phyloP scores from a whole-genome alignment of 2,113 vertebrate species.

The Cheirogaleus medius region DNA sequence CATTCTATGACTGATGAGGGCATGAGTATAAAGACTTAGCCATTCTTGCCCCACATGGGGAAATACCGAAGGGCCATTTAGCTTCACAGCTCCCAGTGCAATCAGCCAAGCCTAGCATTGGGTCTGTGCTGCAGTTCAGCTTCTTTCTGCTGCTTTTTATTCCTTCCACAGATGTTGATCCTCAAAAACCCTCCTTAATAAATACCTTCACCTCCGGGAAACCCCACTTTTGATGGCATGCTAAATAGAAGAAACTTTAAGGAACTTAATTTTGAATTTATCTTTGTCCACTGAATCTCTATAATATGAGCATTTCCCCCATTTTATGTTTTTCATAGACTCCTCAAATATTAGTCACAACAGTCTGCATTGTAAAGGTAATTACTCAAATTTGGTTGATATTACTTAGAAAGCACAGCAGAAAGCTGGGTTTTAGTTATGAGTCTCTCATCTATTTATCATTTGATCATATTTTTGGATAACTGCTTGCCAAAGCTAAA shows the following conservation, averaged over 20 bases:
- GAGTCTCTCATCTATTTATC: conserved; percentile 74
- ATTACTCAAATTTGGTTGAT: conserved; percentile 73
- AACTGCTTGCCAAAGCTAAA: conserved; percentile 80
- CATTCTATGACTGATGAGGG: background rate
- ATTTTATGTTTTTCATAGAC: conserved; percentile 35
- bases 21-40: background rate
- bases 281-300: background rate
- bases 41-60: background rate
- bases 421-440: conserved; percentile 67
- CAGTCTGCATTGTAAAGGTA: conserved; percentile 74
- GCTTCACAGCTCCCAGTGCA: background rate
- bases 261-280: background rate
- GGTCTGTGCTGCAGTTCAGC: background rate
- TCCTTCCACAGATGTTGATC: background rate
- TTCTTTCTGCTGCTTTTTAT: background rate
- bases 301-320: background rate
- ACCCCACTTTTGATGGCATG: background rate
- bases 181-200: background rate
- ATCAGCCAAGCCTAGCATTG: background rate
- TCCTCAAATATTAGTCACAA: conserved; percentile 68
- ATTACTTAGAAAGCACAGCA: conserved; percentile 71
- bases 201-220: background rate
- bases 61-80: background rate
- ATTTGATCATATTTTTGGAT: conserved; percentile 78
- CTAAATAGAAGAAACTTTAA: background rate